Percentiles rank a stretch among this genome's conserved stretches.
Evolutionary conservation across 2,797 vertebrate species (phyloP).

Genomic region (Hyperoplus immaculatus): DNA sequence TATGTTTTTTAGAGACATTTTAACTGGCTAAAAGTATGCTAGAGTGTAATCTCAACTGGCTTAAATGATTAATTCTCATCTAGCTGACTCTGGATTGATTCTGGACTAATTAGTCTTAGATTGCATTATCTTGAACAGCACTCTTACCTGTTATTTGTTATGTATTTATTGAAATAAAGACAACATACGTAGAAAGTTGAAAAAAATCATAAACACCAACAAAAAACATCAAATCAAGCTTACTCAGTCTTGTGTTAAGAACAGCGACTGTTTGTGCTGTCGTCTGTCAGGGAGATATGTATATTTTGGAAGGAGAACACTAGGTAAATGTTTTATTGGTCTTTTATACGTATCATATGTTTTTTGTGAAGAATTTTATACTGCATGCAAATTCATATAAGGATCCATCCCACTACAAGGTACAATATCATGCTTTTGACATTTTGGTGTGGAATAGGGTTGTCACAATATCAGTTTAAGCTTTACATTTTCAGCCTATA

Average conservation of each 20-base stretch:
- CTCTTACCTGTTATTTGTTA: not conserved
- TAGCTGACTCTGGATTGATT: too few relatives aligned
- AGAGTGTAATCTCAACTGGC: too few relatives aligned
- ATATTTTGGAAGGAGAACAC: not conserved
- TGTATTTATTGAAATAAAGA: not conserved
- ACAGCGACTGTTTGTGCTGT: not conserved
- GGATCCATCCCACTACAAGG: slow-evolving; percentile 89
- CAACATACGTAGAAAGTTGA: not conserved
- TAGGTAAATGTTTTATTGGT: not conserved
- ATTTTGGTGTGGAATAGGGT: slow-evolving; percentile 36
- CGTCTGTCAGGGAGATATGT: not conserved
- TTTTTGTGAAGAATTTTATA: slow-evolving; percentile 91
- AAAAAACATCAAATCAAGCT: not conserved
- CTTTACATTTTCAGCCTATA: not conserved
- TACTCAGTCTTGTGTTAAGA: not conserved
- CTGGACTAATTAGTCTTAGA: too few relatives aligned
- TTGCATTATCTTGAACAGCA: not conserved
- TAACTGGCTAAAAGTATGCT: too few relatives aligned
- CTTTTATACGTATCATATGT: slow-evolving; percentile 64
- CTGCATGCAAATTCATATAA: slow-evolving; percentile 90
- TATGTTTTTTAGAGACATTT: too few relatives aligned
- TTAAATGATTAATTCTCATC: not conserved
- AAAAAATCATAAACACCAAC: not conserved
- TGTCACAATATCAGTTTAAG: not conserved
- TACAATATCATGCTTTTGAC: slow-evolving; percentile 69